Percentiles rank a stretch among this genome's conserved stretches.
Conservation (phyloP, 1,140 invertebrate species). For the Drosophila melanica region DNA sequence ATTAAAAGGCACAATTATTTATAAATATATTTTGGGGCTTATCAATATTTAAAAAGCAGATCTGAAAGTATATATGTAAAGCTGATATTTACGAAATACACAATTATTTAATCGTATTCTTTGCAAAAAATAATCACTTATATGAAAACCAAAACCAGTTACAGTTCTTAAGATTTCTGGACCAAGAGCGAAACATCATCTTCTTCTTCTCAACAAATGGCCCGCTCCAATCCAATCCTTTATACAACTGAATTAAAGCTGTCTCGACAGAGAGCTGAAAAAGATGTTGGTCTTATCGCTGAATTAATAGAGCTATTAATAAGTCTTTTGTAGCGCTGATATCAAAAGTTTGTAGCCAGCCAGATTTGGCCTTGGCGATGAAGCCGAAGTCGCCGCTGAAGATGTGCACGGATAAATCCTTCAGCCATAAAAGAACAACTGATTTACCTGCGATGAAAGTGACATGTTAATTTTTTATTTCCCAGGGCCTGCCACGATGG, state of each 20-base stretch:
- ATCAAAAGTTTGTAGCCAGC: slow-evolving; percentile 38
- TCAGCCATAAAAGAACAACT: slow-evolving; percentile 66
- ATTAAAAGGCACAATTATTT: background rate
- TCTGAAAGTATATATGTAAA: too few species aligned
- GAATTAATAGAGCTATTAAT: slow-evolving; percentile 80
- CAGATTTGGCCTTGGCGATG: slow-evolving; percentile 52
- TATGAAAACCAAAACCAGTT: background rate
- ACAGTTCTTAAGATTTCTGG: slow-evolving; percentile 12
- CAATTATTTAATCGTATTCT: background rate
- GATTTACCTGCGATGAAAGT: slow-evolving; percentile 78
- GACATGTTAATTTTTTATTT: slow-evolving; percentile 78
- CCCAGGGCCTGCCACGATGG: slow-evolving; percentile 15
- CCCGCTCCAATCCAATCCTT: slow-evolving; percentile 43
- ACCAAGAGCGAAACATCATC: slow-evolving; percentile 1
- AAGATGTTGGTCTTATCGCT: slow-evolving; percentile 67
- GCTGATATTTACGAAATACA: background rate
- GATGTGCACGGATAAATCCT: slow-evolving; percentile 61
- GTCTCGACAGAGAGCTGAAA: slow-evolving; percentile 22
- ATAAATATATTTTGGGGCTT: slow-evolving; percentile 3
- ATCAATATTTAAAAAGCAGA: background rate
- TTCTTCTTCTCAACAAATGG: slow-evolving; percentile 37
- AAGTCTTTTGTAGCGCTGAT: slow-evolving; percentile 70
- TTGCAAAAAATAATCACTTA: background rate
- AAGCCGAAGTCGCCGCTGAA: slow-evolving; percentile 1
- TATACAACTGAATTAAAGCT: slow-evolving; percentile 49